phyloP scores from a whole-genome alignment of 1,140 invertebrate genomes.

The Dermatophagoides farinae region DNA sequence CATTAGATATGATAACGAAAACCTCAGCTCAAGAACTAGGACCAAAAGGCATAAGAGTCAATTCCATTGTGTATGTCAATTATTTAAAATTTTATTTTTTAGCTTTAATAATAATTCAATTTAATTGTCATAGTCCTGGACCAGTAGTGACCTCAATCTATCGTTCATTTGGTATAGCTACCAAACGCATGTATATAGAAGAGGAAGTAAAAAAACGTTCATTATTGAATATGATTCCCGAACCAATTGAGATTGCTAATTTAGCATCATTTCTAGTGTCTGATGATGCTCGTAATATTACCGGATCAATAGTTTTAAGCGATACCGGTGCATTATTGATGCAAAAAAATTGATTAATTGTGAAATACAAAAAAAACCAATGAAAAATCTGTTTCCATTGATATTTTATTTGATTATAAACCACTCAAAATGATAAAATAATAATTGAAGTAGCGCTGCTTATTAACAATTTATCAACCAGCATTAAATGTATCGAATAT shows the following conservation, averaged over 20 bases:
- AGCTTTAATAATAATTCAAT: background rate
- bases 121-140: background rate
- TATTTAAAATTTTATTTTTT: constrained; percentile 3
- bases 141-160: background rate
- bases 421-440: too few relatives aligned
- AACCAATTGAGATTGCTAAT: constrained; percentile 28
- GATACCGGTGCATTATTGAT: background rate
- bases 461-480: too few relatives aligned
- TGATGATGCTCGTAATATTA: constrained; percentile 25
- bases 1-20: constrained; percentile 61
- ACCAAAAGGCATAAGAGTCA: constrained; percentile 43
- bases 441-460: too few relatives aligned
- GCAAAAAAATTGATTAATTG: too few relatives aligned
- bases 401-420: too few relatives aligned
- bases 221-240: background rate
- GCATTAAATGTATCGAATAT: too few relatives aligned
- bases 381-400: too few relatives aligned
- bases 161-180: background rate
- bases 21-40: constrained; percentile 29
- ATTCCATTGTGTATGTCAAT: constrained; percentile 23
- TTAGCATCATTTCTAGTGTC: constrained; percentile 66
- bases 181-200: background rate
- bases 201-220: background rate
- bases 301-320: background rate
- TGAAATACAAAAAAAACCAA: too few relatives aligned